phyloP scores from a whole-genome alignment of 2,113 vertebrate genomes.

The Nipponia nippon region DNA sequence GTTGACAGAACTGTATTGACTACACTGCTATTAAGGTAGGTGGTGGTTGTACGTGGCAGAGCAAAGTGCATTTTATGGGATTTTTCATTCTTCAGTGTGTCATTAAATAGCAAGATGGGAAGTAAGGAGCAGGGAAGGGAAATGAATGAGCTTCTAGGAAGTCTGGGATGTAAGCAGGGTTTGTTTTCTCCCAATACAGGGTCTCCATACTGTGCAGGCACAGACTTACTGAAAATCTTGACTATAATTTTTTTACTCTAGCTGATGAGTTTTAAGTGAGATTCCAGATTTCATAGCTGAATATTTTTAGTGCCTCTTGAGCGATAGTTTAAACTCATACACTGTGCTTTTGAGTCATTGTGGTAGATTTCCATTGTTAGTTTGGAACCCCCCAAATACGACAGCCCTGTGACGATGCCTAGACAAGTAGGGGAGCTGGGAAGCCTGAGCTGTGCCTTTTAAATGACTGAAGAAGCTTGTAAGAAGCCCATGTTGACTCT shows the following conservation, averaged over 20 bases:
- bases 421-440: background rate
- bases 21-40: background rate
- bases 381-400: background rate
- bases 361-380: background rate
- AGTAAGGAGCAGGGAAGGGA: background rate
- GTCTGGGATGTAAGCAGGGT: background rate
- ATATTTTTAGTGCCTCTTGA: background rate
- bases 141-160: background rate
- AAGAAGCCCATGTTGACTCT: background rate
- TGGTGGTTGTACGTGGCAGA: no score
- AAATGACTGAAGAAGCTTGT: background rate
- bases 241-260: background rate
- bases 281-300: background rate
- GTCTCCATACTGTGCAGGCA: background rate
- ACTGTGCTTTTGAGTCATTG: background rate
- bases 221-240: background rate
- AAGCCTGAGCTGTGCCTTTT: background rate
- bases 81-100: background rate
- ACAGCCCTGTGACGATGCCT: background rate
- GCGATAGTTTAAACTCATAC: background rate
- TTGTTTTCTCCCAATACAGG: background rate
- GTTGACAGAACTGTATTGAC: background rate
- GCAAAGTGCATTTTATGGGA: background rate
- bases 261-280: background rate
- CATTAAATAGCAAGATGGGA: background rate